Evolutionary conservation across 2,888 invertebrate species (phyloP).

Genomic region (Hyppa rectilinea): DNA sequence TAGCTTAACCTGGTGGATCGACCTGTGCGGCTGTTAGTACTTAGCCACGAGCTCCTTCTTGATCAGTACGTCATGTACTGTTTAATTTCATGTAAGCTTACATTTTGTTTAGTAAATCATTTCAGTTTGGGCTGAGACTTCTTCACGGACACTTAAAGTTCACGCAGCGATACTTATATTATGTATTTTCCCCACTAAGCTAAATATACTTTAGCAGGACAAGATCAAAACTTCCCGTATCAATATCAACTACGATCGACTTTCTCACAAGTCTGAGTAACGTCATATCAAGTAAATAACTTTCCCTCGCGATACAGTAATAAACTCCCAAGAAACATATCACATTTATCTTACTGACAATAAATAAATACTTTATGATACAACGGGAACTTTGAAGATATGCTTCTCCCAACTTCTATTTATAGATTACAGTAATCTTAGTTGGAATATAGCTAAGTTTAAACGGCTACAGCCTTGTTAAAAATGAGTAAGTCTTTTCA

Average conservation of each 20-base stretch:
- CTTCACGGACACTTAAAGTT: too few species aligned
- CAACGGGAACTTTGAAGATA: conserved; percentile 11
- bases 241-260: conserved; percentile 45
- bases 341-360: conserved; percentile 53
- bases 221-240: conserved; percentile 47
- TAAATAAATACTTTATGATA: conserved; percentile 51
- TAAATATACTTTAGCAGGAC: background rate
- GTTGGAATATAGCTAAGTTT: background rate
- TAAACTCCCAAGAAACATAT: conserved; percentile 52
- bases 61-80: too few species aligned
- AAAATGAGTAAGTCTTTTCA: conserved; percentile 2
- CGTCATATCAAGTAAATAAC: conserved; percentile 57
- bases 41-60: background rate
- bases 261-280: conserved; percentile 47
- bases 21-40: background rate
- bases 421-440: conserved; percentile 9
- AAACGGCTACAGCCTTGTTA: background rate
- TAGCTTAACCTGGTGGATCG: background rate
- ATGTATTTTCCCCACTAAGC: background rate
- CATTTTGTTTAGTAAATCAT: too few species aligned
- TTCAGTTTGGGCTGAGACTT: too few species aligned
- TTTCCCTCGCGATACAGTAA: conserved; percentile 49
- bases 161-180: background rate
- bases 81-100: too few species aligned
- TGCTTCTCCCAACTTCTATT: conserved; percentile 15